A percentile compares a stretch with the other conserved stretches of the same genome.
Conservation (phyloP, 2,888 invertebrate species). For the Neoascia interrupta region DNA sequence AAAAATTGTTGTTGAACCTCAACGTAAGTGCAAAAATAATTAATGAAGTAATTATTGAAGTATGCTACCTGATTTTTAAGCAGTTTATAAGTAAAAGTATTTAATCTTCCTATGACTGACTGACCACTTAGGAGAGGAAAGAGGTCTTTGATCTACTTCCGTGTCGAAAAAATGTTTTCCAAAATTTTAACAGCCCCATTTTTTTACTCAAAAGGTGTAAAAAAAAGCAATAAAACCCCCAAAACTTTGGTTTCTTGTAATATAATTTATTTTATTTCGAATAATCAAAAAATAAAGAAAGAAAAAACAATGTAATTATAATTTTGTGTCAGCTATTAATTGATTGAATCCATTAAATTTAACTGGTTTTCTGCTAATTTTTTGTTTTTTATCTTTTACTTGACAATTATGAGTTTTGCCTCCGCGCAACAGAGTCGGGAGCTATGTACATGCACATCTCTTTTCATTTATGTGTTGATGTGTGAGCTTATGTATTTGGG, state of each 20-base stretch:
- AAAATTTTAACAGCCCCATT: too few relatives aligned
- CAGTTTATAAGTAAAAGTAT: too few relatives aligned
- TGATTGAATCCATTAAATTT: conserved; percentile 17
- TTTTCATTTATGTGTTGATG: conserved; percentile 5
- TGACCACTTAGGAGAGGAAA: too few relatives aligned
- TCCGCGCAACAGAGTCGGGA: background rate
- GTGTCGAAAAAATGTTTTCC: too few relatives aligned
- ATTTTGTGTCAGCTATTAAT: conserved; percentile 41
- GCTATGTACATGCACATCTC: conserved; percentile 42
- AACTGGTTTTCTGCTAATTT: conserved; percentile 25
- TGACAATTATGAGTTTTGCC: background rate
- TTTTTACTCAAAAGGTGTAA: too few relatives aligned
- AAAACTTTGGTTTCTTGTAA: conserved; percentile 9
- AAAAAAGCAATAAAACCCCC: too few relatives aligned
- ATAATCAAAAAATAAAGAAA: conserved; percentile 52
- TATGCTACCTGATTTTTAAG: too few relatives aligned
- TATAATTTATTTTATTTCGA: conserved; percentile 60
- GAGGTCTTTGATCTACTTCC: too few relatives aligned
- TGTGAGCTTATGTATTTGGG: conserved; percentile 11
- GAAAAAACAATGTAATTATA: conserved; percentile 55
- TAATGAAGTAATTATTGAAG: too few relatives aligned
- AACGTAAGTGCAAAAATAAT: too few relatives aligned
- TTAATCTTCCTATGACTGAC: too few relatives aligned
- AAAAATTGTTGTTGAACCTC: too few relatives aligned
- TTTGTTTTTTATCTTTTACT: background rate